phyloP scores from a whole-genome alignment of 1,140 invertebrate species.

The Tenebrio molitor region DNA sequence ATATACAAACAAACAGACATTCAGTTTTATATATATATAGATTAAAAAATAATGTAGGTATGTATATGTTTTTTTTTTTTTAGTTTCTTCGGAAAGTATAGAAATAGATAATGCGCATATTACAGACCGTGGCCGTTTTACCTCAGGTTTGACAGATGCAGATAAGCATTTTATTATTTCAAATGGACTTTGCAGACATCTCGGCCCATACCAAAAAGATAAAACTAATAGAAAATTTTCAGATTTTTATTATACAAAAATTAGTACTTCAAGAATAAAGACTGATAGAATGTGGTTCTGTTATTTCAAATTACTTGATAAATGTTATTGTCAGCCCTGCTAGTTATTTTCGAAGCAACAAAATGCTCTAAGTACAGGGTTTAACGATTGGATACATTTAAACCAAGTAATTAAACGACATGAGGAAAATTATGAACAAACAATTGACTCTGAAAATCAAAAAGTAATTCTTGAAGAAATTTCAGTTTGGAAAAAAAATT shows the following conservation, averaged over 20 bases:
- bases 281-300: slow-evolving; percentile 16
- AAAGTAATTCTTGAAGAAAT: slow-evolving; percentile 14
- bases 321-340: slow-evolving; percentile 36
- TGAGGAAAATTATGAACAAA: slow-evolving; percentile 32
- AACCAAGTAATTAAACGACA: slow-evolving; percentile 8
- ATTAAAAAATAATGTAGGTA: too few relatives aligned
- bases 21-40: too few relatives aligned
- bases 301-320: slow-evolving; percentile 12
- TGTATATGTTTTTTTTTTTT: too few relatives aligned
- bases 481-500: slow-evolving; percentile 12
- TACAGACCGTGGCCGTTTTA: too few relatives aligned
- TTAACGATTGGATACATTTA: slow-evolving; percentile 39
- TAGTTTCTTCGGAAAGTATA: too few relatives aligned
- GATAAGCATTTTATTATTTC: too few relatives aligned
- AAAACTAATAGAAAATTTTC: not conserved
- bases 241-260: slow-evolving; percentile 1
- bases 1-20: too few relatives aligned
- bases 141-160: too few relatives aligned
- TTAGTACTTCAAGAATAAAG: slow-evolving; percentile 44
- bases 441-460: slow-evolving; percentile 6
- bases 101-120: too few relatives aligned
- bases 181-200: too few relatives aligned
- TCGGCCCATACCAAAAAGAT: not conserved
- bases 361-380: not conserved
- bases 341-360: slow-evolving; percentile 36